Evolutionary conservation across 2,888 invertebrate genomes (phyloP).

Genomic region (Lepidochrysops patricia): DNA sequence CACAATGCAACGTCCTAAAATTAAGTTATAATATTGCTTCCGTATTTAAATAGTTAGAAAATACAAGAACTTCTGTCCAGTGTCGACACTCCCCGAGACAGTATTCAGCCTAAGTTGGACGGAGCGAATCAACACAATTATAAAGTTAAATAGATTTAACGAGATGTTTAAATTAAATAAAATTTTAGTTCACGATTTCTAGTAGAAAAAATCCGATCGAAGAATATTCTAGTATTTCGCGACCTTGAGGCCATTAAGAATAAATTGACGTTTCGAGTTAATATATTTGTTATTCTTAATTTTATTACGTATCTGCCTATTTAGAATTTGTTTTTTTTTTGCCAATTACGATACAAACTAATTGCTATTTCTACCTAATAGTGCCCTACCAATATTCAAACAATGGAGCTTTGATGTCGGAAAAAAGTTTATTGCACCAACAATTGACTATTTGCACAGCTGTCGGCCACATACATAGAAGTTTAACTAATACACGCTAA

Average conservation of each 20-base stretch:
- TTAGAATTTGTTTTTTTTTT: too few relatives aligned
- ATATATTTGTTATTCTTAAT: not conserved
- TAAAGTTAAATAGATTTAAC: constrained; percentile 1
- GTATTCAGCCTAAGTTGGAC: not conserved
- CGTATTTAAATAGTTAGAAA: not conserved
- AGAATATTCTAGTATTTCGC: not conserved
- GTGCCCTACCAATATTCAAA: not conserved
- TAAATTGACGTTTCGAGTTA: too few relatives aligned
- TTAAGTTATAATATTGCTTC: constrained; percentile 1
- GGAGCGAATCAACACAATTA: constrained; percentile 3
- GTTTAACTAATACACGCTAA: constrained; percentile 15
- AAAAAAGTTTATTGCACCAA: constrained; percentile 1
- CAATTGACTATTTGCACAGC: constrained; percentile 8
- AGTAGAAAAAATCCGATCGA: not conserved
- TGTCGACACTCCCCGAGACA: not conserved
- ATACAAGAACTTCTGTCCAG: not conserved
- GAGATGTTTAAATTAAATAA: not conserved
- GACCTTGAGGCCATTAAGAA: too few relatives aligned
- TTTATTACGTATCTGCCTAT: too few relatives aligned
- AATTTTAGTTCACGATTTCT: not conserved
- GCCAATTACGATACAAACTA: not conserved
- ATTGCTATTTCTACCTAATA: not conserved
- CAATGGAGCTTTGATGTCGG: not conserved
- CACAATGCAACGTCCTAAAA: not conserved
- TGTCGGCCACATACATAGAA: constrained; percentile 5